Percentiles rank a stretch among this genome's conserved stretches.
These are phyloP conservation scores for Venusia cambrica DNA, from an alignment of 2,888 invertebrate genomes.

Conservation along the genomic window DNA sequence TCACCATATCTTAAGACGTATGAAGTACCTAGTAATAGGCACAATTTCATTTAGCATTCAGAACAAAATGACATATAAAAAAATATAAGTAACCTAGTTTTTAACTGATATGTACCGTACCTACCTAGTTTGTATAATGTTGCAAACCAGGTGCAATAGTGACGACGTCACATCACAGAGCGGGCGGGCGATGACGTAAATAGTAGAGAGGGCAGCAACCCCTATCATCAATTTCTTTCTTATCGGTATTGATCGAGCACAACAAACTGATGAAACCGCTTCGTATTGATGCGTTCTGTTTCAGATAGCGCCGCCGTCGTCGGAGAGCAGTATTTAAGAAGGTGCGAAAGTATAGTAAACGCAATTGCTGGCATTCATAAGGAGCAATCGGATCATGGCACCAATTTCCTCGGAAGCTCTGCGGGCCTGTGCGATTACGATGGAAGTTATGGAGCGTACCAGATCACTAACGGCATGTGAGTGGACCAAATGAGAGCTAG, in stretches of 20 bases:
- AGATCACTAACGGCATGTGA: constrained; percentile 79
- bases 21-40: too few species aligned
- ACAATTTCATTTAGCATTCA: too few species aligned
- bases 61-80: too few species aligned
- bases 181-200: constrained; percentile 40
- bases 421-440: constrained; percentile 83
- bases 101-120: too few species aligned
- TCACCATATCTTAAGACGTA: too few species aligned
- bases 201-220: constrained; percentile 42
- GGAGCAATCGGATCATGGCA: constrained; percentile 82
- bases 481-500: constrained; percentile 32
- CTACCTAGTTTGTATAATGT: constrained; percentile 28
- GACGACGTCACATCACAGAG: constrained; percentile 23
- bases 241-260: constrained; percentile 34
- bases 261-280: constrained; percentile 12
- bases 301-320: constrained; percentile 66
- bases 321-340: constrained; percentile 82
- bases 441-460: constrained; percentile 82
- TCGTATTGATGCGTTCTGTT: constrained; percentile 23
- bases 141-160: constrained; percentile 31
- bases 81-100: too few species aligned
- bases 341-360: constrained; percentile 84
- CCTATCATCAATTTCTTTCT: constrained; percentile 33
- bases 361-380: constrained; percentile 73
- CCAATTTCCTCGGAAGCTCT: constrained; percentile 73